These are phyloP conservation scores for Idris sp. DNA, from an alignment of 1,140 invertebrate species.

Conservation along the genomic window DNA sequence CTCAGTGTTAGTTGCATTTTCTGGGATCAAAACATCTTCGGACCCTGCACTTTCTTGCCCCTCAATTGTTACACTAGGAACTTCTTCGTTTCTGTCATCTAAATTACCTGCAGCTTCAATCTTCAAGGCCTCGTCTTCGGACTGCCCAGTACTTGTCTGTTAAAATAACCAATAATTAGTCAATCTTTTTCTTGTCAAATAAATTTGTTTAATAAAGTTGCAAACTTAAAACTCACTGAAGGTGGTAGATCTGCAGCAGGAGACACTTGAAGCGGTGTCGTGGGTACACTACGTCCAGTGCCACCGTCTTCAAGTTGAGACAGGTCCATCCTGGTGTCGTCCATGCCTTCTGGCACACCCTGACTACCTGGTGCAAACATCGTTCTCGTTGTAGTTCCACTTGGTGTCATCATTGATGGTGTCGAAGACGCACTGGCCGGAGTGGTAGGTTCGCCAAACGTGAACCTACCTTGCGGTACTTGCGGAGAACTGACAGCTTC, in stretches of 20 bases:
- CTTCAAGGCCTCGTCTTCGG: constrained; percentile 68
- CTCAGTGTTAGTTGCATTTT: constrained; percentile 65
- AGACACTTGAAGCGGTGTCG: constrained; percentile 85
- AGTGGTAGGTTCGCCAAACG: constrained; percentile 82
- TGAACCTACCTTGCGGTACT: constrained; percentile 85
- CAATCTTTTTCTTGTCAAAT: too few relatives aligned
- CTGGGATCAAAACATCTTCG: constrained; percentile 69
- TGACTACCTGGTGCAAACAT: constrained; percentile 76
- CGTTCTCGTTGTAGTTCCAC: constrained; percentile 64
- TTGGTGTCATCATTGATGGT: constrained; percentile 66
- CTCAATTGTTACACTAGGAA: constrained; percentile 64
- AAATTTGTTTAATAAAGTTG: constrained; percentile 1
- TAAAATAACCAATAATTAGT: too few relatives aligned
- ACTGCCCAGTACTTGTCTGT: constrained; percentile 68
- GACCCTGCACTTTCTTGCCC: constrained; percentile 66
- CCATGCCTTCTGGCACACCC: constrained; percentile 83
- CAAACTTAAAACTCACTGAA: constrained; percentile 59
- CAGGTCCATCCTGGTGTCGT: constrained; percentile 88
- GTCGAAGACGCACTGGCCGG: constrained; percentile 70
- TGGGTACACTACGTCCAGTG: constrained; percentile 84
- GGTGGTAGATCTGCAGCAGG: constrained; percentile 79
- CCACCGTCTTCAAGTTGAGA: constrained; percentile 83
- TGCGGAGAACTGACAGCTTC: constrained; percentile 95
- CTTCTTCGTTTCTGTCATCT: constrained; percentile 65
- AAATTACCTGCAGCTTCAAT: constrained; percentile 27